Evolutionary conservation across 2,888 invertebrate species (phyloP).

Genomic region (Athalia cordata): DNA sequence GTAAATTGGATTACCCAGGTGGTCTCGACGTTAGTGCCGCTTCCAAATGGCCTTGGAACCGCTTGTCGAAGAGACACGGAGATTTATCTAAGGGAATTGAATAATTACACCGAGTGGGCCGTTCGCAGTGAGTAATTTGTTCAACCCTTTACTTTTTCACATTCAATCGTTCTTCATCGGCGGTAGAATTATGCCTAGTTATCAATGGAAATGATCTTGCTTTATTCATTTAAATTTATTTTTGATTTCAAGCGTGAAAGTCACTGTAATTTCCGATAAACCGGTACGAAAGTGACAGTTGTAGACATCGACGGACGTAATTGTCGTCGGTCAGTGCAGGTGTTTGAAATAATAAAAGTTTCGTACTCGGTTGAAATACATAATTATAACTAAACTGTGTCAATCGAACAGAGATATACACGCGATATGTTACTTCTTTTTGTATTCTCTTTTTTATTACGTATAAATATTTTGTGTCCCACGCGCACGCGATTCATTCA

Average conservation of each 20-base stretch:
- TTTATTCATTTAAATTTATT: too few relatives aligned
- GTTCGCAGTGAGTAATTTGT: slow-evolving; percentile 40
- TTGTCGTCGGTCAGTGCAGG: not conserved
- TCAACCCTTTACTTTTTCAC: not conserved
- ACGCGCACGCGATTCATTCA: slow-evolving; percentile 24
- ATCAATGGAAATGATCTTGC: too few relatives aligned
- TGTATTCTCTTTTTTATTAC: not conserved
- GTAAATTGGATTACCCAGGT: slow-evolving; percentile 41
- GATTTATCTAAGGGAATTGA: slow-evolving; percentile 39
- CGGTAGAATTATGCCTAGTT: not conserved
- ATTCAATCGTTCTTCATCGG: not conserved
- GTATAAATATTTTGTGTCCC: not conserved
- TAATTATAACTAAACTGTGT: not conserved
- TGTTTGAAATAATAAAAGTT: not conserved
- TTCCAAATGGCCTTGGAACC: slow-evolving; percentile 30
- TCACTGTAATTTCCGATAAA: not conserved
- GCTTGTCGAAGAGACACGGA: slow-evolving; percentile 38
- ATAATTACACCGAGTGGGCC: slow-evolving; percentile 44
- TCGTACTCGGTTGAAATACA: not conserved
- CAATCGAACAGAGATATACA: not conserved
- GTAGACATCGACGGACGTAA: not conserved
- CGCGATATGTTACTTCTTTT: not conserved
- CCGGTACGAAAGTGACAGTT: too few relatives aligned
- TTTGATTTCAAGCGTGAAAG: slow-evolving; percentile 12
- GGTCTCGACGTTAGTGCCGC: slow-evolving; percentile 14